Base-by-base conservation (phyloP, 2,888 invertebrate genomes). In the Stenoptilia bipunctidactyla region DNA sequence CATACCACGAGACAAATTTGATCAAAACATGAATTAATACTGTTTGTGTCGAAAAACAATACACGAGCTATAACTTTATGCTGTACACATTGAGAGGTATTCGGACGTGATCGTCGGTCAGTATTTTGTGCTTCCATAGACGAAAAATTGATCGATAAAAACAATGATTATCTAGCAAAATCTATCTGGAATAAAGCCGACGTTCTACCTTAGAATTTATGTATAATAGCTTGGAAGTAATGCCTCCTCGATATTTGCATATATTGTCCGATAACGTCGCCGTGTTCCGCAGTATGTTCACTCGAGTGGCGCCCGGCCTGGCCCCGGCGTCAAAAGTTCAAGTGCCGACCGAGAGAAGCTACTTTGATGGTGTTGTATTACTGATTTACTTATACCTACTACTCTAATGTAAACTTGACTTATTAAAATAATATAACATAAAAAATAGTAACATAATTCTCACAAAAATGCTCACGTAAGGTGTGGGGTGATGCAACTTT, bases 281-380 rank as follows among this genome's bases (percentile, higher is more conserved):
- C n/a, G n/a, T n/a, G n/a, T 77, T n/a, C n/a, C n/a, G n/a, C n/a
- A n/a, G n/a, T n/a, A n/a, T n/a, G n/a, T n/a, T n/a, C n/a, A n/a
- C n/a, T n/a, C 44, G 47, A 45, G 42, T 43, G 39, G 47, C 50
- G 55, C 38, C 39, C 46, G 42, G 42, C n/a, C n/a, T n/a, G 44
- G 42, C 41, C 25, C 37, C 79, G 76, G 73, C 79, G 69, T 69
- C 74, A 66, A 73, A 70, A 70, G 66, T 68, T 66, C 63, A 61
- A 53, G 77, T 76, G 79, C 73, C 79, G 74, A 73, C 66, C 74
- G 77, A 75, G 73, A 76, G 73, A 83, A 80, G 83, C 84, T 83
- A 84, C 77, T 64, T 82, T 85, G 83, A 80, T 83, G 85, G 85
- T 85, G 85, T 85, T 71, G 71, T 73, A 66, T 77, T 76, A 80